Conservation (phyloP, 2,797 vertebrate species). For the Syndactyla subalaris region DNA sequence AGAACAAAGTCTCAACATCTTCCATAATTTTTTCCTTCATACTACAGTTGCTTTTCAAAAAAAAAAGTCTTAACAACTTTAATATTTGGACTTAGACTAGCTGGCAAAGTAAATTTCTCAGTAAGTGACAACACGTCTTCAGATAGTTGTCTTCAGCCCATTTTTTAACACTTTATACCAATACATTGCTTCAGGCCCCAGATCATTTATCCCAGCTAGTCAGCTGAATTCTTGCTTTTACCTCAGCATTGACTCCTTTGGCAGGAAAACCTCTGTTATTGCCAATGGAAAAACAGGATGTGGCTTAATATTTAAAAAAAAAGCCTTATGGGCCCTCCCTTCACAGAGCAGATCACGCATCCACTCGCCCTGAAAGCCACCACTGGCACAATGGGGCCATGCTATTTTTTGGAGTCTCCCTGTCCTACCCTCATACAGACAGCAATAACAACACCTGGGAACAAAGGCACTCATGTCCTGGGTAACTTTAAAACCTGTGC, state of each 20-base stretch:
- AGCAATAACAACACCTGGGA: not conserved
- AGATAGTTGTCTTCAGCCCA: slow-evolving; percentile 39
- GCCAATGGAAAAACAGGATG: not conserved
- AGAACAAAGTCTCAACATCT: slow-evolving; percentile 11
- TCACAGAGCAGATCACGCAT: not conserved
- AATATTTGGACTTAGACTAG: slow-evolving; percentile 48
- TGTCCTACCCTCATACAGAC: not conserved
- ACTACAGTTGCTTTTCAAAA: not conserved
- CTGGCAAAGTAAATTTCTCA: slow-evolving; percentile 41
- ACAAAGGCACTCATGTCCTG: not conserved
- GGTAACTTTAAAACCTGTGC: not conserved
- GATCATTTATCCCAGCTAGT: not conserved
- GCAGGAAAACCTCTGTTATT: not conserved
- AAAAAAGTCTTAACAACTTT: slow-evolving; percentile 8
- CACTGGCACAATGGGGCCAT: fast-evolving
- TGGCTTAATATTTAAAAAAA: not conserved
- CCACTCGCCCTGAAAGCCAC: not conserved
- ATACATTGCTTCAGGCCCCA: slow-evolving; percentile 19
- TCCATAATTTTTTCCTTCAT: slow-evolving; percentile 24
- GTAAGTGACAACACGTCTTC: slow-evolving; percentile 57
- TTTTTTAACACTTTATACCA: slow-evolving; percentile 53
- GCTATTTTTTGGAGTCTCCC: not conserved
- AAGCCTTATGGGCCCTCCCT: not conserved
- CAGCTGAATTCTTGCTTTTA: not conserved
- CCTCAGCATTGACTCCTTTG: not conserved